Evolutionary conservation across 2,797 vertebrate genomes (phyloP), one percentile per base, ranked within the genome.

Genomic region (Microctenopoma lineatum): DNA sequence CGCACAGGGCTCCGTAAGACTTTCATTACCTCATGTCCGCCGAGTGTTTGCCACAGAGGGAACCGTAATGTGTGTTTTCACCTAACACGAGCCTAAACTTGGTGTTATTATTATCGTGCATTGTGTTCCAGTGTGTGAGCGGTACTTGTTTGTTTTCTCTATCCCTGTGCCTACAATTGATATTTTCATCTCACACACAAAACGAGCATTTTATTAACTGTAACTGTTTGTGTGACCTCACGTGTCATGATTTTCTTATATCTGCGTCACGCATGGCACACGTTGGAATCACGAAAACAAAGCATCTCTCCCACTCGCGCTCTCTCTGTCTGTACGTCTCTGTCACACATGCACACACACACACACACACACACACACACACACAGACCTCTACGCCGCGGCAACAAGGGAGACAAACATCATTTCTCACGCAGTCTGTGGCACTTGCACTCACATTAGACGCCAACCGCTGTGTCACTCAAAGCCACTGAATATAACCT

Each of bases 381-480:
- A 46, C 34, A 18, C 38, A 56, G 48, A 48, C 36, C 54, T 61
- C 38, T 63, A 57, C 54, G 57, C 60, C 14, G 59, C 67, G 55
- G 73, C 68, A 86, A 79, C 83, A 75, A 82, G 61, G 72, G 77
- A 87, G 88, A 85, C 85, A 86, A 86, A 88, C 84, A 84, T 79
- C 8, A 45, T 77, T 81, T 84, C 81, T 86, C 79, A 87, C 69
- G 73, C 80, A 66, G 83, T 81, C 83, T 83, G 83, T 44, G 1
- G 59, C 39, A 53, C 81, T 84, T 67, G 72, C 70, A 53, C 75
- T 85, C 80, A 78, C 77, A 83, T 86, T 76, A 87, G 81, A 83
- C 34, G 50, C 76, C 80, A 75, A 82, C 86, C 66, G 55, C 84
- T 73, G 83, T 79, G 85, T 89, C 87, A 84, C 77, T 88, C 86